Conservation (phyloP, 2,797 vertebrate species). For the Squalus acanthias region DNA sequence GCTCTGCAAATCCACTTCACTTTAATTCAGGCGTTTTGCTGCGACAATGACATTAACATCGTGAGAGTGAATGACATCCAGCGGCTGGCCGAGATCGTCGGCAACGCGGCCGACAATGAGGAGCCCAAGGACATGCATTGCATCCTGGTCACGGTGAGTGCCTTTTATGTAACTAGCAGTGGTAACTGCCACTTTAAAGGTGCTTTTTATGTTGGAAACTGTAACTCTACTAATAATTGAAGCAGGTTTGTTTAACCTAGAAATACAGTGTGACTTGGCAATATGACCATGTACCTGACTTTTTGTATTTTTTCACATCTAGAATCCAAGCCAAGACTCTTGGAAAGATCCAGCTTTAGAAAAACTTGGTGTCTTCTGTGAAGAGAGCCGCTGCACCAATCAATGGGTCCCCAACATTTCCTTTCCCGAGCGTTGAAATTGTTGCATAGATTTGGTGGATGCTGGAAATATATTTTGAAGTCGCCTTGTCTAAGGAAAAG, state of each 20-base stretch:
- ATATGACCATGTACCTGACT: conserved; percentile 42
- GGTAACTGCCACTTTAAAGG: background rate
- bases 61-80: conserved; percentile 77
- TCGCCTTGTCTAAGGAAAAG: conserved; percentile 64
- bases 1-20: conserved; percentile 96
- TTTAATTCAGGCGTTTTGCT: conserved; percentile 93
- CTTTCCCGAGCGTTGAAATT: conserved; percentile 77
- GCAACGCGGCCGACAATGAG: conserved; percentile 66
- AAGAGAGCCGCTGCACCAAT: conserved; percentile 80
- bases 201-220: conserved; percentile 43
- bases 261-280: background rate
- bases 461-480: conserved; percentile 51
- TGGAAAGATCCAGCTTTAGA: conserved; percentile 87
- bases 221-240: conserved; percentile 47
- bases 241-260: background rate
- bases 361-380: conserved; percentile 80
- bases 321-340: conserved; percentile 81
- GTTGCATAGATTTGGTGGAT: conserved; percentile 40
- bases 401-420: conserved; percentile 91
- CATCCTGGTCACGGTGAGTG: conserved; percentile 85
- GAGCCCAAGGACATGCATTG: conserved; percentile 84
- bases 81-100: conserved; percentile 73
- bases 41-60: conserved; percentile 91
- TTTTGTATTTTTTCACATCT: conserved; percentile 41
- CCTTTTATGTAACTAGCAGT: background rate